Conservation (phyloP, 2,888 invertebrate species). For the Maniola hyperantus region DNA sequence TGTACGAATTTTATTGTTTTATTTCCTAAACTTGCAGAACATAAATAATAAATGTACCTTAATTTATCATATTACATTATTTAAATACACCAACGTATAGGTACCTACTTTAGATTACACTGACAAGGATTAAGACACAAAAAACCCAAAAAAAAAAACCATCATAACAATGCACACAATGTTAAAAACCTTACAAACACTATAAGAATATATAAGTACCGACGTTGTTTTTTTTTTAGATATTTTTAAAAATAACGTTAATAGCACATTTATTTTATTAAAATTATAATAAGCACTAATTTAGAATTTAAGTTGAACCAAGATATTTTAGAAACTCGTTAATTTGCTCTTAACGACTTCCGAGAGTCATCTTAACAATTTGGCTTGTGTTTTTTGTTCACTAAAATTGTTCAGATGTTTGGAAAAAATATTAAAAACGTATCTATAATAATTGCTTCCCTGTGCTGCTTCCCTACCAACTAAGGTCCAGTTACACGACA, state of each 20-base stretch:
- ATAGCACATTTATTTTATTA: conserved; percentile 7
- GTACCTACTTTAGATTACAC: too few relatives aligned
- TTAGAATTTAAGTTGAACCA: conserved; percentile 3
- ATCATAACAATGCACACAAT: neutral
- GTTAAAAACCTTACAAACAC: neutral
- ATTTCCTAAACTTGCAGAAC: neutral
- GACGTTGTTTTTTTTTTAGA: neutral
- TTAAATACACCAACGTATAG: too few relatives aligned
- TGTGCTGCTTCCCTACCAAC: too few relatives aligned
- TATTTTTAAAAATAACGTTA: neutral
- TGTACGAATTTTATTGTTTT: conserved; percentile 16
- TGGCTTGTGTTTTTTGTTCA: conserved; percentile 1
- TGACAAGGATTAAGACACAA: neutral
- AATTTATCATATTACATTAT: neutral
- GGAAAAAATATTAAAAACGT: conserved; percentile 2
- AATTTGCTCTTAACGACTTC: conserved; percentile 27
- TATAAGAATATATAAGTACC: neutral
- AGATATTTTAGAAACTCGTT: conserved; percentile 12
- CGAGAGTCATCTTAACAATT: conserved; percentile 10
- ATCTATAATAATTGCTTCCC: neutral
- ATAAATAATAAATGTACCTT: neutral
- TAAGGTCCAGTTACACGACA: too few relatives aligned
- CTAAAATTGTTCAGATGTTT: neutral
- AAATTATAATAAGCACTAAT: neutral
- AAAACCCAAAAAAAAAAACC: neutral